These are phyloP conservation scores for Coryphaenoides rupestris DNA, from an alignment of 2,113 vertebrate genomes.

Conservation along the genomic window DNA sequence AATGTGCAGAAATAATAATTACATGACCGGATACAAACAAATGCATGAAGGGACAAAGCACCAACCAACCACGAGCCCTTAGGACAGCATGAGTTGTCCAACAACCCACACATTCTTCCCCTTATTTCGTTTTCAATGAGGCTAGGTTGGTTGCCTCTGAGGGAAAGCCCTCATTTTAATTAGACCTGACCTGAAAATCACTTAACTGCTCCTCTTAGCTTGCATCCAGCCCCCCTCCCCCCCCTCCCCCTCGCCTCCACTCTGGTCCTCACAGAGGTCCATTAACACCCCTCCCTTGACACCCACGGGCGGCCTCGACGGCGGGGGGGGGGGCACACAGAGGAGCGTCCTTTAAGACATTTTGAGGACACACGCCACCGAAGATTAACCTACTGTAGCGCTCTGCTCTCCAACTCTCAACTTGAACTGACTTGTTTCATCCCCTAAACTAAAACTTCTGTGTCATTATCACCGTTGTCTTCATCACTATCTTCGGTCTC, in stretches of 20 bases:
- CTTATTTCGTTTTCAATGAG: constrained; percentile 55
- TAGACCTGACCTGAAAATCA: constrained; percentile 75
- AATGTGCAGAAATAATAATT: too few species aligned
- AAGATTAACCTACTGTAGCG: constrained; percentile 65
- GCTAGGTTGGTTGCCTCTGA: constrained; percentile 61
- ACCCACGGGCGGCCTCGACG: constrained; percentile 63
- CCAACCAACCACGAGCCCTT: not conserved
- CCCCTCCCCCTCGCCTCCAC: constrained; percentile 47
- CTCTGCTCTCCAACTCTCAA: constrained; percentile 52
- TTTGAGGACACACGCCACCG: constrained; percentile 70
- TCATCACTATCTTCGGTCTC: constrained; percentile 15
- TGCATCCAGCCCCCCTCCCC: constrained; percentile 20
- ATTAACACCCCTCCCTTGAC: constrained; percentile 74
- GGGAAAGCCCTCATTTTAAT: constrained; percentile 73
- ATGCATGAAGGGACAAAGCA: too few species aligned
- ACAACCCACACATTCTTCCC: constrained; percentile 25
- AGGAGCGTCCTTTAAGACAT: constrained; percentile 62
- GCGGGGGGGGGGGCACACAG: constrained; percentile 42
- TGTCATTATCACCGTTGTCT: constrained; percentile 18
- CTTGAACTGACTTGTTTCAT: constrained; percentile 26
- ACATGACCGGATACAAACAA: too few species aligned
- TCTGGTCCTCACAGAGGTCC: constrained; percentile 68
- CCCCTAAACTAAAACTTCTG: constrained; percentile 26
- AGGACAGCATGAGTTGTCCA: not conserved
- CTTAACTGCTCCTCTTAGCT: constrained; percentile 66